Percentiles rank a stretch among this genome's conserved stretches.
phyloP scores from a whole-genome alignment of 2,888 invertebrate genomes.

The Ectemnius continuus region DNA sequence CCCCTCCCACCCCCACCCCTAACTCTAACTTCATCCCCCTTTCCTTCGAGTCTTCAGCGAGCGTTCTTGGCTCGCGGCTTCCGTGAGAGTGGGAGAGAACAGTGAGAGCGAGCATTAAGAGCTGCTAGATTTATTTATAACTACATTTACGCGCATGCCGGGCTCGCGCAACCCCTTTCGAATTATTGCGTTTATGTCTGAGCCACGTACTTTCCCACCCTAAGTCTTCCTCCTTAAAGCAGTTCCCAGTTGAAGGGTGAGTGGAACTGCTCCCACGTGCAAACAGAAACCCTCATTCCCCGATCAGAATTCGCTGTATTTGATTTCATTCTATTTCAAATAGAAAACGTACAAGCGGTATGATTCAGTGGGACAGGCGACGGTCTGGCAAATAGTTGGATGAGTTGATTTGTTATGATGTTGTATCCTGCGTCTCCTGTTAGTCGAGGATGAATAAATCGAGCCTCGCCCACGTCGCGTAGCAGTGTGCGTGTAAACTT shows the following conservation, averaged over 20 bases:
- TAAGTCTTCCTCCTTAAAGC: background rate
- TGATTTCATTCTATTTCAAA: slow-evolving; percentile 2
- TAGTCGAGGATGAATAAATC: slow-evolving; percentile 42
- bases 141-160: slow-evolving; percentile 78
- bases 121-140: slow-evolving; percentile 78
- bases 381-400: background rate
- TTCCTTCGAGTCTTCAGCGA: background rate
- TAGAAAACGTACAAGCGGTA: too few species aligned
- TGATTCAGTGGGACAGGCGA: background rate
- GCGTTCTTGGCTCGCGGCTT: slow-evolving; percentile 32
- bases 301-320: background rate
- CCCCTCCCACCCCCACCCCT: slow-evolving; percentile 16
- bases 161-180: slow-evolving; percentile 64
- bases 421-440: slow-evolving; percentile 16
- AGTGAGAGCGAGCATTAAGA: slow-evolving; percentile 74
- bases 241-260: background rate
- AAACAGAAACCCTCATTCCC: background rate
- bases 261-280: background rate
- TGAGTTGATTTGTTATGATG: background rate
- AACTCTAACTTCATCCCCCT: slow-evolving; percentile 25
- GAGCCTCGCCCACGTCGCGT: slow-evolving; percentile 46
- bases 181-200: slow-evolving; percentile 74
- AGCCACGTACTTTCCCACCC: slow-evolving; percentile 33
- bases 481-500: slow-evolving; percentile 50
- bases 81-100: slow-evolving; percentile 66